A percentile compares a stretch with the other conserved stretches of the same genome.
These are phyloP conservation scores for Agrenia bidenticulata DNA, from an alignment of 2,888 invertebrate species.

Conservation along the genomic window DNA sequence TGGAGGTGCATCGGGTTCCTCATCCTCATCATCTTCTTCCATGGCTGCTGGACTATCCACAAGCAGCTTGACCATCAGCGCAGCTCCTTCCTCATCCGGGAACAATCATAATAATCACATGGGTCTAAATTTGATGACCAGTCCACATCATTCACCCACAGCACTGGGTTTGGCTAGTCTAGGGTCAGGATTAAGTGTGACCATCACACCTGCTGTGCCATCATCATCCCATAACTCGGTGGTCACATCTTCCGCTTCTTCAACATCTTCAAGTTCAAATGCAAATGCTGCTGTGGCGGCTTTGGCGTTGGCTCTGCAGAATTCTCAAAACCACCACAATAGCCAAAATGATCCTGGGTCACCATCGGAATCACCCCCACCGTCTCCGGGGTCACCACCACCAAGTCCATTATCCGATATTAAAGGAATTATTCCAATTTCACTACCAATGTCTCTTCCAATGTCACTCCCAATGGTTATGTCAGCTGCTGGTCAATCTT, in stretches of 20 bases:
- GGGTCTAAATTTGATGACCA: not conserved
- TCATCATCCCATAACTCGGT: constrained; percentile 26
- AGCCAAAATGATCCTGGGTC: constrained; percentile 25
- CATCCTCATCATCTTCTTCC: constrained; percentile 20
- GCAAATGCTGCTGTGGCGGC: constrained; percentile 38
- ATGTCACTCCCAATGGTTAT: constrained; percentile 34
- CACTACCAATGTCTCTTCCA: constrained; percentile 24
- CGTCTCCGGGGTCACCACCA: constrained; percentile 43
- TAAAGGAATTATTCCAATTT: constrained; percentile 22
- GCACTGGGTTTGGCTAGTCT: not conserved
- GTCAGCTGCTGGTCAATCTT: constrained; percentile 25
- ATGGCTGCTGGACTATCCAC: constrained; percentile 23
- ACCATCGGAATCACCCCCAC: constrained; percentile 19
- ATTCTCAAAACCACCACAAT: constrained; percentile 7
- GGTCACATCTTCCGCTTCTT: constrained; percentile 29
- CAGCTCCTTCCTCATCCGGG: constrained; percentile 12
- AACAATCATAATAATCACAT: constrained; percentile 11
- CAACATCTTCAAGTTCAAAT: constrained; percentile 25
- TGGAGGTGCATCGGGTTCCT: constrained; percentile 18
- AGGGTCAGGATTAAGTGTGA: constrained; percentile 39
- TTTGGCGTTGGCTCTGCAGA: constrained; percentile 36
- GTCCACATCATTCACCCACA: constrained; percentile 13
- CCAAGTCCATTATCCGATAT: constrained; percentile 29
- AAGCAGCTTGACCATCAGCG: constrained; percentile 22
- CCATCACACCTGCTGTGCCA: constrained; percentile 36